Conservation (phyloP, 2,113 vertebrate genomes). For the Pygoscelis adeliae region DNA sequence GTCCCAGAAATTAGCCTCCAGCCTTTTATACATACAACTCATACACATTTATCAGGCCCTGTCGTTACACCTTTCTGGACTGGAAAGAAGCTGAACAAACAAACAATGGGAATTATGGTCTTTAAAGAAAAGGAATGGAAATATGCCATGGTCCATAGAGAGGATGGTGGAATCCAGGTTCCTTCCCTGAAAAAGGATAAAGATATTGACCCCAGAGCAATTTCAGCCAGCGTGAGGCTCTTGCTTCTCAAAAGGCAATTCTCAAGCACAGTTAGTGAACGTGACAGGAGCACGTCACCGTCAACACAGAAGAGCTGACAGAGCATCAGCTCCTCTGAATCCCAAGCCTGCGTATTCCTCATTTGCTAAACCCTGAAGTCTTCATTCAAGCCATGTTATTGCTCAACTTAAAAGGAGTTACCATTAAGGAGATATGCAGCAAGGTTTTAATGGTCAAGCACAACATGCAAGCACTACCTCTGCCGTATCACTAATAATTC, state of each 20-base stretch:
- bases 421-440: not conserved
- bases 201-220: not conserved
- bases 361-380: not conserved
- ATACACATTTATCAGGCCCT: not conserved
- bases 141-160: rapidly evolving
- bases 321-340: not conserved
- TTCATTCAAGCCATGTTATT: not conserved
- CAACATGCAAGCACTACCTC: not conserved
- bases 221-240: not conserved
- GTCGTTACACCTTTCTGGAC: not conserved
- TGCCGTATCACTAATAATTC: not conserved
- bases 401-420: not conserved
- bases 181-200: not conserved
- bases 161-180: not conserved
- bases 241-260: slow-evolving; percentile 24
- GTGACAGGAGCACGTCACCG: not conserved
- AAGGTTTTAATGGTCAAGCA: not conserved
- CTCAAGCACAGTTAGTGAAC: not conserved
- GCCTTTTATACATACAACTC: not conserved
- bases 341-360: not conserved
- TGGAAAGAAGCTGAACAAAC: not conserved
- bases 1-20: not conserved
- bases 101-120: not conserved
- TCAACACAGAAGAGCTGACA: not conserved
- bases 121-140: not conserved